phyloP scores from a whole-genome alignment of 2,113 vertebrate genomes.

The Spheniscus mendiculus region DNA sequence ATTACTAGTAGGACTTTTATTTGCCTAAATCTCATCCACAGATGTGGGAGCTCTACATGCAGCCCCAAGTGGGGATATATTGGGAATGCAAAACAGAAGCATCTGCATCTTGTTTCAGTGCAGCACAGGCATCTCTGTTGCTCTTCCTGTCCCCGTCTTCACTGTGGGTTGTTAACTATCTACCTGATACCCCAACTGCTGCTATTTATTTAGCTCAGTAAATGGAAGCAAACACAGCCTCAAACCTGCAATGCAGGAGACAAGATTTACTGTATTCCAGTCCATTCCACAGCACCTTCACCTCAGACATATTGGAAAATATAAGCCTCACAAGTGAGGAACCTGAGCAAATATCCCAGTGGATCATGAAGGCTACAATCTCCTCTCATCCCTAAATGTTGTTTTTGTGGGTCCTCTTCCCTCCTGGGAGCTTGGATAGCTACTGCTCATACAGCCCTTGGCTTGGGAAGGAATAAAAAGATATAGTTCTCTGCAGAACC shows the following conservation, averaged over 20 bases:
- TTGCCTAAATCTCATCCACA: background rate
- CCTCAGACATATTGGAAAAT: background rate
- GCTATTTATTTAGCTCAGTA: background rate
- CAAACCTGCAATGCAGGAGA: background rate
- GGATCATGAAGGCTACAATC: background rate
- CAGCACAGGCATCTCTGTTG: background rate
- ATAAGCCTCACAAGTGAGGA: background rate
- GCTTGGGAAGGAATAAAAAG: background rate
- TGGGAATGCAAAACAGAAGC: background rate
- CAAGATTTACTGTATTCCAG: background rate
- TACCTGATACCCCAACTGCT: background rate
- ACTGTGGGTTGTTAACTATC: background rate
- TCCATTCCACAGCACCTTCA: background rate
- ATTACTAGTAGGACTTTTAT: background rate
- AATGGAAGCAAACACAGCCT: background rate
- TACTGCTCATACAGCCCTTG: background rate
- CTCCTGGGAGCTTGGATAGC: background rate
- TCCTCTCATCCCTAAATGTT: background rate
- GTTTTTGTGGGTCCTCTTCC: background rate
- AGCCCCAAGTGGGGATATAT: background rate
- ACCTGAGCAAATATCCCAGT: background rate
- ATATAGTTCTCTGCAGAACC: background rate
- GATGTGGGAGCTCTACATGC: background rate
- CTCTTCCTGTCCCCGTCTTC: background rate
- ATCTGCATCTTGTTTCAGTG: background rate